phyloP scores from a whole-genome alignment of 2,113 vertebrate genomes.

The Leuciscus idus region DNA sequence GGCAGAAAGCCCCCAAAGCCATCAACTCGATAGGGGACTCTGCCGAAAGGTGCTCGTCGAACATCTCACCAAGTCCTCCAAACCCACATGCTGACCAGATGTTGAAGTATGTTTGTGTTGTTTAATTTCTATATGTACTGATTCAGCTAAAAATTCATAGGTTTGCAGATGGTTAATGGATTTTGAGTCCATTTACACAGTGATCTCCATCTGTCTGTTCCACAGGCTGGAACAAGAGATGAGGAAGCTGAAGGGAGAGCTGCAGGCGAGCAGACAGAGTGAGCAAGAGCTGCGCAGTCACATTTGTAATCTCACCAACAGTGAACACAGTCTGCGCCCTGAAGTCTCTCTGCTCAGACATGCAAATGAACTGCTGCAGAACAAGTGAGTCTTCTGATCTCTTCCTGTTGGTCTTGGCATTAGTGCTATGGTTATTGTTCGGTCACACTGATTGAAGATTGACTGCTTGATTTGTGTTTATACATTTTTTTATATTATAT shows the following conservation, averaged over 20 bases:
- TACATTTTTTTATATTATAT: not conserved
- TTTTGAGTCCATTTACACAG: not conserved
- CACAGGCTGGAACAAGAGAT: conserved; percentile 78
- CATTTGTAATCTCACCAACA: conserved; percentile 80
- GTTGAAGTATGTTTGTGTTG: conserved; percentile 63
- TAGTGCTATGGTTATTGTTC: not conserved
- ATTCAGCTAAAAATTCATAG: not conserved
- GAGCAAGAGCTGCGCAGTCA: conserved; percentile 82
- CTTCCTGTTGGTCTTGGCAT: not conserved
- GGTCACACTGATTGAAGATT: not conserved
- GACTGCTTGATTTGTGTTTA: not conserved
- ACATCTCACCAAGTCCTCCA: conserved; percentile 62
- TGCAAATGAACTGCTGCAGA: conserved; percentile 80
- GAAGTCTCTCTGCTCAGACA: conserved; percentile 80
- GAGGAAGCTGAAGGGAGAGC: conserved; percentile 74
- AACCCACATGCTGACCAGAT: conserved; percentile 74
- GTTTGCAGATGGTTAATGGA: not conserved
- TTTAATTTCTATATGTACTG: too few species aligned
- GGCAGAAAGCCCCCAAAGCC: conserved; percentile 73
- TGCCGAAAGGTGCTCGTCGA: conserved; percentile 61
- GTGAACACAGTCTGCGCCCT: conserved; percentile 80
- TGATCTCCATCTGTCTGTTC: conserved; percentile 27
- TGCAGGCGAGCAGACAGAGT: conserved; percentile 77
- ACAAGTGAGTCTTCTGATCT: conserved; percentile 75
- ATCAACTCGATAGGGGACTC: conserved; percentile 68